Evolutionary conservation across 2,888 invertebrate genomes (phyloP), one percentile per base, ranked within the genome.

Genomic region (Pantelozetes paolii): DNA sequence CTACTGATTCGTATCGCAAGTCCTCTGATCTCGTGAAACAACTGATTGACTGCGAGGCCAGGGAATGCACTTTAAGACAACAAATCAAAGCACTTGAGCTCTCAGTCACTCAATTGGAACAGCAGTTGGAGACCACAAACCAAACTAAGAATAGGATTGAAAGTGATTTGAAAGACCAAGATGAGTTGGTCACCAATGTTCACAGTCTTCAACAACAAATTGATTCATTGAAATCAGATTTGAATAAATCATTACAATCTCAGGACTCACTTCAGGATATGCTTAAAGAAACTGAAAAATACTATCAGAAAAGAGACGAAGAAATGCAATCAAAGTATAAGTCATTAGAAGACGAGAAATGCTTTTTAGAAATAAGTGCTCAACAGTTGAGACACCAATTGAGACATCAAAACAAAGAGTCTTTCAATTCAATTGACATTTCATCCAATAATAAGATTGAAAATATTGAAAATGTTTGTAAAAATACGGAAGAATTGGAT

Each of bases 201-300:
- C 80, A 81, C 72, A 77, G 81, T 13, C 78, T 82, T 15, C 81
- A 82, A 69, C 84, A 84, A 0, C 82, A 82, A 74, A 77, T 81
- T 45, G 79, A 79, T 75, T 74, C 72, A 15, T 76, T 79, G 36
- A 77, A 80, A 64, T 80, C 79, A 73, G 78, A 80, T 23, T 72
- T 82, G 71, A 80, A 81, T 20, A 75, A 74, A 54, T 32, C 76
- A 36, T 67, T 74, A 30, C 74, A 76, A 32, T 75, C 76, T 1
- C 75, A 76, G 64, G 71, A 48, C 15, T 74, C 74, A 20, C 67
- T 77, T 48, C 64, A 73, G 28, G 28, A 59, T 20, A 30, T 70
- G 70, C 70, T 70, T 28, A 70, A 50, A 70, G 70, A 70, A 2
- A 70, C 42, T 1, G 40, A 70, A 70, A 45, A 45, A n/a, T 70